These are phyloP conservation scores for Champsocephalus esox DNA, from an alignment of 2,797 vertebrate genomes.

Conservation along the genomic window DNA sequence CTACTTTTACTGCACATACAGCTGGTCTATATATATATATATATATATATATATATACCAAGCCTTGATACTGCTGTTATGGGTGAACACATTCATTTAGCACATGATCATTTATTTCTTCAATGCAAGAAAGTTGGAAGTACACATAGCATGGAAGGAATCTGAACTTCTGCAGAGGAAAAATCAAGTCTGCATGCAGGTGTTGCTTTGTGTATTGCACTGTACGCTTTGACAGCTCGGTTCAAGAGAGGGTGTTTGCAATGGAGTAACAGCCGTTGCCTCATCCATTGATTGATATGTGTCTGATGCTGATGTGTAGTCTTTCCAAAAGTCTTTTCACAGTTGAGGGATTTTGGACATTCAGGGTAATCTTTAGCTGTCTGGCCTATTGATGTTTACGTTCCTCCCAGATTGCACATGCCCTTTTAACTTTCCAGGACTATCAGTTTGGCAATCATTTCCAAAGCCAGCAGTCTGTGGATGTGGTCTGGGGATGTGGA, in stretches of 20 bases:
- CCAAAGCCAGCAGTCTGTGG: background rate
- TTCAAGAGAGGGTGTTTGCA: slow-evolving; percentile 27
- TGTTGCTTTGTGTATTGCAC: background rate
- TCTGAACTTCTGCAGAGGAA: background rate
- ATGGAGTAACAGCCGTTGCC: slow-evolving; percentile 9
- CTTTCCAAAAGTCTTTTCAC: slow-evolving; percentile 11
- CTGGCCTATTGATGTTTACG: slow-evolving; percentile 10
- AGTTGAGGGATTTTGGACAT: slow-evolving; percentile 11
- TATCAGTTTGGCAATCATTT: background rate
- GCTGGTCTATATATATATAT: background rate
- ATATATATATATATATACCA: background rate
- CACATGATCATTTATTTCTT: background rate
- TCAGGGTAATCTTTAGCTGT: slow-evolving; percentile 6
- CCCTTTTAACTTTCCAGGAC: slow-evolving; percentile 2
- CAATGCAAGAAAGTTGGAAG: background rate
- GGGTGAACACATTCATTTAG: background rate
- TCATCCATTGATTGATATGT: background rate
- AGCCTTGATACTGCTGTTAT: background rate
- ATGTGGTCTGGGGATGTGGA: background rate
- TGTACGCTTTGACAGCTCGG: slow-evolving; percentile 34
- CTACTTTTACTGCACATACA: background rate
- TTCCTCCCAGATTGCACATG: background rate
- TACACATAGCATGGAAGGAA: background rate
- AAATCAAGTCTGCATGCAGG: background rate
- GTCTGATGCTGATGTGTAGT: slow-evolving; percentile 17